Conservation (phyloP, 2,797 vertebrate species). For the Psittacula echo region DNA sequence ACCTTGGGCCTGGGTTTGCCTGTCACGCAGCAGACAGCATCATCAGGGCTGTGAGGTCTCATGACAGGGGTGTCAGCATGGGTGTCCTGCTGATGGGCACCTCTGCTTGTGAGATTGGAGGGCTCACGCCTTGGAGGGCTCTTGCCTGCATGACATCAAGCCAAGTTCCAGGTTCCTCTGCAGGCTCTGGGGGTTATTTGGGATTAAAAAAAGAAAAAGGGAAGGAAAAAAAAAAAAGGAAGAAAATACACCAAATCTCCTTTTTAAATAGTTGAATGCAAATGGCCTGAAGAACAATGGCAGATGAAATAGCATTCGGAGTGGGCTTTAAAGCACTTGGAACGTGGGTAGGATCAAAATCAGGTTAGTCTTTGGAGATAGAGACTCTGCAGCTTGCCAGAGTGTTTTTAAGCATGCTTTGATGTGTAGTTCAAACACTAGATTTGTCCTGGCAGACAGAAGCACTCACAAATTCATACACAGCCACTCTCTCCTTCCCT, state of each 20-base stretch:
- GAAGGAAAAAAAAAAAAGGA: not conserved
- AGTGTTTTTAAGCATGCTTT: constrained; percentile 68
- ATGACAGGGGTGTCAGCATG: not conserved
- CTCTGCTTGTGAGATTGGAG: accelerated
- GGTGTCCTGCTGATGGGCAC: not conserved
- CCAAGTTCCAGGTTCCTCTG: not conserved
- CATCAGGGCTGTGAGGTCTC: not conserved
- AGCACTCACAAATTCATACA: constrained; percentile 47
- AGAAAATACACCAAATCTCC: constrained; percentile 60
- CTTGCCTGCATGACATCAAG: not conserved
- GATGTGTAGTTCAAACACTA: constrained; percentile 69
- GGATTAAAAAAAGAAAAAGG: not conserved
- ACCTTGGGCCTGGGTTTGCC: not conserved
- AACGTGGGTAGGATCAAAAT: constrained; percentile 68
- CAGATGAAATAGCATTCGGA: constrained; percentile 64
- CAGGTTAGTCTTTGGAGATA: constrained; percentile 65
- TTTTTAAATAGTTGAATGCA: constrained; percentile 60
- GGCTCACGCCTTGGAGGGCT: not conserved
- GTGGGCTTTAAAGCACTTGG: constrained; percentile 36
- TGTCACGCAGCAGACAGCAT: not conserved
- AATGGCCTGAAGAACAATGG: constrained; percentile 68
- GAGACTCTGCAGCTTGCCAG: constrained; percentile 63
- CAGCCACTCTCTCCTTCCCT: constrained; percentile 24
- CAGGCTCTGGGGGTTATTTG: not conserved
- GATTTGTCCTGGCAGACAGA: constrained; percentile 70